Percentiles rank a stretch among this genome's conserved stretches.
Evolutionary conservation across 2,797 vertebrate genomes (phyloP).

Genomic region (Perdix hodgsoniae): DNA sequence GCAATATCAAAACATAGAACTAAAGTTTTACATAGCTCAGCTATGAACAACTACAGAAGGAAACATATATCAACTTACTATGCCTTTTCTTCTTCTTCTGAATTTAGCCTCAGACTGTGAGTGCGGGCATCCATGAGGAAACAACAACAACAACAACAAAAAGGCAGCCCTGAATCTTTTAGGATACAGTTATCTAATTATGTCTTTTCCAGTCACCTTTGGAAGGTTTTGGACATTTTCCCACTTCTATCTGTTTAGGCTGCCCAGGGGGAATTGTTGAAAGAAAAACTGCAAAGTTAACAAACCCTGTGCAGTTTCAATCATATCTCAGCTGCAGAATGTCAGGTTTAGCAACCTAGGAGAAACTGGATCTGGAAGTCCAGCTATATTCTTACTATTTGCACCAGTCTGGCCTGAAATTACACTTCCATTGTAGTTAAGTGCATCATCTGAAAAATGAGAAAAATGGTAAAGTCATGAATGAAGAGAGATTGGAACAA

Average conservation of each 20-base stretch:
- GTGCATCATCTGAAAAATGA: background rate
- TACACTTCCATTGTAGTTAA: background rate
- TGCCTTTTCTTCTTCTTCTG: background rate
- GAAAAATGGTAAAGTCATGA: background rate
- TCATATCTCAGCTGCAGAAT: background rate
- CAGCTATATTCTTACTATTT: background rate
- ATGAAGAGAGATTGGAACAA: background rate
- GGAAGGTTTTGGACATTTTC: background rate
- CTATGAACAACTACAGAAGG: background rate
- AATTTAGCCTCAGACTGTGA: background rate
- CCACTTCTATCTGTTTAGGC: accelerated
- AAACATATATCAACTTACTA: background rate
- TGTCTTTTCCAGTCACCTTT: background rate
- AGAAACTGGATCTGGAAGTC: accelerated
- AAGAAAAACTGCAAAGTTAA: background rate
- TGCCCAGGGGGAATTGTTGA: background rate
- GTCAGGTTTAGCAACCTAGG: accelerated
- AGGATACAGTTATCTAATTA: background rate
- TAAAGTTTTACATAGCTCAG: background rate
- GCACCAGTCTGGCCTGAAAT: background rate
- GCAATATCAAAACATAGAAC: background rate
- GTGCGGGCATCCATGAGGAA: background rate
- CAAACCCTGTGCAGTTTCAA: background rate
- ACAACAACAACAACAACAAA: background rate
- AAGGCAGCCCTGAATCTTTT: background rate